Evolutionary conservation across 2,888 invertebrate species (phyloP), one percentile per base, ranked within the genome.

Genomic region (Drosophila trichaetosa): DNA sequence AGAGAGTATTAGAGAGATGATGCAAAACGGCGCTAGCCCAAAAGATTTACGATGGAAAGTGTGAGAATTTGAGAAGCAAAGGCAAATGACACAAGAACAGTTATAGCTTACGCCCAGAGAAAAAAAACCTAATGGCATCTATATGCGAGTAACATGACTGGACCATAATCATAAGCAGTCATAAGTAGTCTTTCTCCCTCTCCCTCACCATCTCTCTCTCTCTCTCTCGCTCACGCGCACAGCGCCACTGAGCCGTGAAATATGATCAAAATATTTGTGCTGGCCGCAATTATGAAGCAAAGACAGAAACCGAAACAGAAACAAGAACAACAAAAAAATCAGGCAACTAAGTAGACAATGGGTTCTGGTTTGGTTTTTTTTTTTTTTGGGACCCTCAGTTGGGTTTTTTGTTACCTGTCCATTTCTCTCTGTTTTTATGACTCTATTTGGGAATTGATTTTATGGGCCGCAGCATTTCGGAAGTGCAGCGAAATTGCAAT

Each of bases 31-130:
- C 79, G 84, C 81, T 76, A 73, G 73, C 62, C 67, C 53, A 63
- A 67, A 65, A 86, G 87, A 88, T 88, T 90, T 88, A 90, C 87
- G 85, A 85, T 83, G 71, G 90, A 90, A 90, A 89, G 90, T 90
- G 89, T 87, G 89, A 89, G 89, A 89, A 90, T 83, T 68, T 75
- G 89, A 84, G 86, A 83, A 71, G 64, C 70, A 56, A 66, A 56
- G 67, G 63, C 61, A 69, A 54, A 74, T 69, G 78, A 80, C 66
- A 77, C 77, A 76, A 77, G 70, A 83, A 90, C 90, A 82, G 90
- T 89, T 90, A 90, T 80, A 71, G 79, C 68, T 66, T 72, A 65
- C 61, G 34, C 56, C 56, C 52, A 56, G 24, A 33, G 21, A 51
- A 18, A 33, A 52, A 52, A 46, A 24, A 46, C 21, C 21, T 11